phyloP scores from a whole-genome alignment of 2,888 invertebrate genomes.

The Drosophila pseudotalamancana region DNA sequence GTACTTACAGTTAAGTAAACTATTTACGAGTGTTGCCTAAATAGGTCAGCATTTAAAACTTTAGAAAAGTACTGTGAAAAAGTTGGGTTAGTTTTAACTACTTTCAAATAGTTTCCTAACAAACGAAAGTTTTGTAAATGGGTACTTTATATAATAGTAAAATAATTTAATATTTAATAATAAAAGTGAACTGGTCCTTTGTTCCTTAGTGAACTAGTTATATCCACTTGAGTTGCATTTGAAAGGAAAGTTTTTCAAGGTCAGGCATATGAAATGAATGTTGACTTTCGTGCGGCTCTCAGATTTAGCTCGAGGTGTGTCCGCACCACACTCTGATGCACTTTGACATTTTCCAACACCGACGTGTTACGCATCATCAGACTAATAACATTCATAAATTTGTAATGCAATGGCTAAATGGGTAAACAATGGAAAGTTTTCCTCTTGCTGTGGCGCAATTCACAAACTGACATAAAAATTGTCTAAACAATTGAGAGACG shows the following conservation, averaged over 20 bases:
- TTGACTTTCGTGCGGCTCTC: background rate
- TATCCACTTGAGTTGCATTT: background rate
- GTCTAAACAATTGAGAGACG: constrained; percentile 41
- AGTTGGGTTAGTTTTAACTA: no score
- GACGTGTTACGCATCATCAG: constrained; percentile 14
- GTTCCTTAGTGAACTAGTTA: background rate
- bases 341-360: constrained; percentile 25
- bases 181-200: background rate
- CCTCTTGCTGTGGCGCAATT: constrained; percentile 9
- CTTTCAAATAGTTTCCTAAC: no score
- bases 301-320: constrained; percentile 22
- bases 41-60: no score
- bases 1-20: no score
- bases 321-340: constrained; percentile 14
- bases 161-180: no score
- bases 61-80: no score
- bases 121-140: no score
- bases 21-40: no score
- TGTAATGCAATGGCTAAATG: constrained; percentile 29
- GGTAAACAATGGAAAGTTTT: constrained; percentile 51
- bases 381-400: constrained; percentile 42
- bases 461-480: constrained; percentile 55
- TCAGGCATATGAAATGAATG: background rate
- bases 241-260: background rate
- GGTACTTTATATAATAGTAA: no score